Evolutionary conservation across 1,140 invertebrate species (phyloP), one percentile per base, ranked within the genome.

Genomic region (Samia ricini): DNA sequence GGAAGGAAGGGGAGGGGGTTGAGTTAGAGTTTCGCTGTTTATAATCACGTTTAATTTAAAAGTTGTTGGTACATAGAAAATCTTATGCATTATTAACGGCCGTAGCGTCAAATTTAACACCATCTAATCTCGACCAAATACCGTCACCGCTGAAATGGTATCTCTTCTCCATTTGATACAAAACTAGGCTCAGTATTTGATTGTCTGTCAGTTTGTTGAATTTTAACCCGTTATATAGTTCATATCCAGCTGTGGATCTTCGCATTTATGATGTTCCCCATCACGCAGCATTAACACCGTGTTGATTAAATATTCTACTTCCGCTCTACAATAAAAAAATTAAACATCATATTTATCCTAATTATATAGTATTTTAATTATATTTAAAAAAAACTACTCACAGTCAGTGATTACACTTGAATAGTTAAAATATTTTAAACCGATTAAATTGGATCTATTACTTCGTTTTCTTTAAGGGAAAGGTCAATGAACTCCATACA

Each of bases 101-200:
- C 4, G n/a, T 18, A 2, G 62, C 29, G 6, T 74, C 69, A 0
- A 61, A 57, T 61, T 73, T 81, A 5, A 52, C 20, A 8, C 75
- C 71, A 33, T 83, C 82, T 10, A 74, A 64, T 8, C 66, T 68
- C 18, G 69, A 63, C 88, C 88, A 90, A 1, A 90, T 80, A 0
- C 88, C 88, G 48, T 90, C 86, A 0, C 88, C 85, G 54, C 80
- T 89, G 56, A 90, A 90, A 59, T 90, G 83, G 64, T 88, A 85
- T 55, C 85, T 84, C 69, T 84, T 90, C 59, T 90, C 88, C 4
- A 89, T 86, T 56, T 85, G 79, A 57, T 90, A 90, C 15, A 90
- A 56, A n/a, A 79, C 78, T 4, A 90, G 62, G 57, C 85, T 89
- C 33, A 90, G 33, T 24, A 89, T 69, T 49, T 90, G 83, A n/a